phyloP scores from a whole-genome alignment of 2,113 vertebrate species.

The Rhodinocichla rosea region DNA sequence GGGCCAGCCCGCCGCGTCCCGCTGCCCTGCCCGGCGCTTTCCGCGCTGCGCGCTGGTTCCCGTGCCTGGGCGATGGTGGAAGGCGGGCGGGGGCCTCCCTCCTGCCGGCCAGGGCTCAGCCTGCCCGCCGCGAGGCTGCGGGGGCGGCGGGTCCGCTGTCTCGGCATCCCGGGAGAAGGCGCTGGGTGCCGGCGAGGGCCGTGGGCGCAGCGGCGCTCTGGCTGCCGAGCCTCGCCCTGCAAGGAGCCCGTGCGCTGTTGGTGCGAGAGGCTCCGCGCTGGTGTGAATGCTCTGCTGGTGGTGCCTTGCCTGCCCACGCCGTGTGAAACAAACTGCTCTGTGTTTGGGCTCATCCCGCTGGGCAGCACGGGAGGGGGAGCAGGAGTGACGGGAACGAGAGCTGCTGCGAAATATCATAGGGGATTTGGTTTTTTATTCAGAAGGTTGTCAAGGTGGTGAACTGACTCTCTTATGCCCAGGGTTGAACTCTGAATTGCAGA shows the following conservation, averaged over 20 bases:
- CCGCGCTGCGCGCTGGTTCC: not conserved
- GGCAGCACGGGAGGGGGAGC: not conserved
- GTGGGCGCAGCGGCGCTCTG: not conserved
- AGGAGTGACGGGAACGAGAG: not conserved
- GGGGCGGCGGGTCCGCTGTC: not conserved
- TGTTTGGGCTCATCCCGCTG: not conserved
- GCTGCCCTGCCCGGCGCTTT: not conserved
- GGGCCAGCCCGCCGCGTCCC: not conserved
- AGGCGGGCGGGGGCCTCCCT: not conserved
- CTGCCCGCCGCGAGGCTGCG: not conserved
- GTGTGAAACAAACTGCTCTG: not conserved
- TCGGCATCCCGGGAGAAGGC: not conserved
- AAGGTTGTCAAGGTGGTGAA: not conserved
- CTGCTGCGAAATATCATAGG: not conserved
- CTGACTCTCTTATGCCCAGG: not conserved
- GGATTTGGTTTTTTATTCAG: not conserved
- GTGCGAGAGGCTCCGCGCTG: not conserved
- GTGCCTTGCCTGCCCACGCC: not conserved
- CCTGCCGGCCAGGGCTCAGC: not conserved
- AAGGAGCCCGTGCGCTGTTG: fast-evolving
- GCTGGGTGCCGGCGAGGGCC: not conserved
- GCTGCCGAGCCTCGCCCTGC: not conserved
- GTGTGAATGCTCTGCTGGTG: fast-evolving
- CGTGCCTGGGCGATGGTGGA: not conserved
- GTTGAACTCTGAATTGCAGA: not conserved